Base-by-base conservation (phyloP, 2,888 invertebrate genomes). In the Leucophenga maculata region DNA sequence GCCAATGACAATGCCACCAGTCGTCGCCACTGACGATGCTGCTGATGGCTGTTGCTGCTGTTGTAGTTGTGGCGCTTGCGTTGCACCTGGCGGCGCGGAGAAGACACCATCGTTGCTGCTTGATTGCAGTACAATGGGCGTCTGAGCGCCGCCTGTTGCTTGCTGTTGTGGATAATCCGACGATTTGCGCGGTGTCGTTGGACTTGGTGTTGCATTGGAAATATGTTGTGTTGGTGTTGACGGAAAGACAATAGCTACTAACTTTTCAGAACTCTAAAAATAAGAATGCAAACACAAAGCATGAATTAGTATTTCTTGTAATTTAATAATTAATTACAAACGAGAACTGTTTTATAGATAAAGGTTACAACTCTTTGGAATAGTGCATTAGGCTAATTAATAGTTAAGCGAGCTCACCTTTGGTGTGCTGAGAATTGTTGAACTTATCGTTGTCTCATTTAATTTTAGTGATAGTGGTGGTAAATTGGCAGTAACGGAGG, bases 201-300 rank as follows among this genome's bases (percentile, higher is more conserved):
- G 91, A 82, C 89, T 92, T 74, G 85, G 83, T 74, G 87, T 84
- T 75, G 87, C 83, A 78, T 85, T 87, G 73, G 84, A 82, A 76
- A 85, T 81, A 76, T 87, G 81, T 79, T 86, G 87, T 78, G 86
- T 86, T 88, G 92, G 91, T 86, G 93, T 90, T 85, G 91, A 90
- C 86, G 91, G 90, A 88, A 92, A 93, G 87, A 92, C 92, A 88
- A 92, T 92, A 89, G 93, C 92, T 89, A 93, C 93, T 89, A 93
- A 74, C 74, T 79, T 93, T 90, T 93, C 94, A 89, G 94, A 93
- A 89, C 93, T 93, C 93, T 93, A 89, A 16, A 90, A 90, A 74
- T 78, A 85, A 80, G 77, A 77, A 62, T 32, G n/a, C n/a, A 39
- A 60, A 16, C 3, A 39, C 3, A 39, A 39, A 39, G 8, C 68